These are phyloP conservation scores for Ranitomeya variabilis DNA, from an alignment of 2,113 vertebrate genomes.

Conservation along the genomic window DNA sequence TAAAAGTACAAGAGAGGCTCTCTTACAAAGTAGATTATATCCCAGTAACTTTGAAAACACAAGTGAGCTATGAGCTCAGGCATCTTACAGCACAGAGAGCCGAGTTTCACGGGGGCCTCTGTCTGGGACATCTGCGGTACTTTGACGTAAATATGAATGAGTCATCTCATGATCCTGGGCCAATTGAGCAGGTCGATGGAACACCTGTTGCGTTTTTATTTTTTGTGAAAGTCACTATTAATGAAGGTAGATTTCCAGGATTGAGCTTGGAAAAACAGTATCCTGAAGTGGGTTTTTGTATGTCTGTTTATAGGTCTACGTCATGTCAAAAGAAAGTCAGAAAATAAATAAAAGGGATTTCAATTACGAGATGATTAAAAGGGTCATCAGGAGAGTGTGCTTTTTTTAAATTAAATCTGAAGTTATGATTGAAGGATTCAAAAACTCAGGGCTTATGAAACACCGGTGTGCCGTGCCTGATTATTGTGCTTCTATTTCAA, in stretches of 20 bases:
- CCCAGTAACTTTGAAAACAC: slow-evolving; percentile 32
- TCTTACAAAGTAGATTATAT: slow-evolving; percentile 37
- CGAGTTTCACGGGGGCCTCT: neutral
- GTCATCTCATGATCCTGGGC: slow-evolving; percentile 37
- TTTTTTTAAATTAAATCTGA: neutral
- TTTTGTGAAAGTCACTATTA: slow-evolving; percentile 17
- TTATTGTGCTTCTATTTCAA: neutral
- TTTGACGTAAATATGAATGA: slow-evolving; percentile 40
- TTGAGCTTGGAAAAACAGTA: neutral
- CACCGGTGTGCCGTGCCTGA: neutral
- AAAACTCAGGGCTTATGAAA: neutral
- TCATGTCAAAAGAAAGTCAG: neutral
- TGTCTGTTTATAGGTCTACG: neutral
- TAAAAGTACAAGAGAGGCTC: slow-evolving; percentile 29
- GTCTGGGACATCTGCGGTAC: slow-evolving; percentile 29
- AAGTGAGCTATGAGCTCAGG: slow-evolving; percentile 46
- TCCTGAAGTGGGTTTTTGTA: neutral
- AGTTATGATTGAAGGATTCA: neutral
- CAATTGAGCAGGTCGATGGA: neutral
- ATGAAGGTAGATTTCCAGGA: slow-evolving; percentile 2
- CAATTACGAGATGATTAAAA: slow-evolving; percentile 23
- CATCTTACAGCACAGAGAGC: slow-evolving; percentile 13
- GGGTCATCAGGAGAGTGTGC: neutral
- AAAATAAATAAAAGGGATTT: slow-evolving; percentile 5
- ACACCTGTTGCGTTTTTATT: slow-evolving; percentile 22